Percentiles rank a stretch among this genome's conserved stretches.
These are phyloP conservation scores for Chlorops oryzae DNA, from an alignment of 1,140 invertebrate genomes.

Conservation along the genomic window DNA sequence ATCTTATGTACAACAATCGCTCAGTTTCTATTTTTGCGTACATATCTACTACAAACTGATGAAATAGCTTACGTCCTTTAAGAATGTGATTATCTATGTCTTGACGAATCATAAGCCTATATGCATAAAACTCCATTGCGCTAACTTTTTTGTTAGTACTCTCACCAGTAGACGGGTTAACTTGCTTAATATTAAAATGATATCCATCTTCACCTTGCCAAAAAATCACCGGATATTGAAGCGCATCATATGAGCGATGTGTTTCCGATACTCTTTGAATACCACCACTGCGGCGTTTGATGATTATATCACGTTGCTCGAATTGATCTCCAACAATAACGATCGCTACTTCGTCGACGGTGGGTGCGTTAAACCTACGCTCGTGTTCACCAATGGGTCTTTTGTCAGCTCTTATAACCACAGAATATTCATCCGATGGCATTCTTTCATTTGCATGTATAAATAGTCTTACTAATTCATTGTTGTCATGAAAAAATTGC, in stretches of 20 bases:
- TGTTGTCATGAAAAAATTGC: no score
- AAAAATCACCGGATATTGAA: slow-evolving; percentile 50
- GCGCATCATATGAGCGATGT: slow-evolving; percentile 43
- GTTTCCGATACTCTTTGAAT: slow-evolving; percentile 32
- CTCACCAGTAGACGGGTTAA: no score
- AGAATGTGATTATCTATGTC: no score
- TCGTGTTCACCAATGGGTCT: slow-evolving; percentile 43
- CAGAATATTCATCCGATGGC: no score
- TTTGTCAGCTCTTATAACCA: slow-evolving; percentile 42
- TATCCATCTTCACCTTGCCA: slow-evolving; percentile 47
- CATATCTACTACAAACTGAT: slow-evolving; percentile 16
- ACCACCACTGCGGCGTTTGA: slow-evolving; percentile 14
- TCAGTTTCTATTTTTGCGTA: slow-evolving; percentile 10
- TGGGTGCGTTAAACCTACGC: slow-evolving; percentile 46
- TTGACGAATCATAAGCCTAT: no score
- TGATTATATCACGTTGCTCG: slow-evolving; percentile 22
- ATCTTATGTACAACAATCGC: neutral
- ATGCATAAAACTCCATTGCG: no score
- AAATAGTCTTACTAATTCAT: no score
- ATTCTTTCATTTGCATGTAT: no score
- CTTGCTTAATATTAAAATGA: slow-evolving; percentile 26
- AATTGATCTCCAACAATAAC: slow-evolving; percentile 36
- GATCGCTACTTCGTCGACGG: slow-evolving; percentile 41
- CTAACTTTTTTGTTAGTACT: no score
- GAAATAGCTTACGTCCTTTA: slow-evolving; percentile 31